Percentiles rank a stretch among this genome's conserved stretches.
phyloP scores from a whole-genome alignment of 2,888 invertebrate genomes.

The Pseudococcus jackbeardsleyi region DNA sequence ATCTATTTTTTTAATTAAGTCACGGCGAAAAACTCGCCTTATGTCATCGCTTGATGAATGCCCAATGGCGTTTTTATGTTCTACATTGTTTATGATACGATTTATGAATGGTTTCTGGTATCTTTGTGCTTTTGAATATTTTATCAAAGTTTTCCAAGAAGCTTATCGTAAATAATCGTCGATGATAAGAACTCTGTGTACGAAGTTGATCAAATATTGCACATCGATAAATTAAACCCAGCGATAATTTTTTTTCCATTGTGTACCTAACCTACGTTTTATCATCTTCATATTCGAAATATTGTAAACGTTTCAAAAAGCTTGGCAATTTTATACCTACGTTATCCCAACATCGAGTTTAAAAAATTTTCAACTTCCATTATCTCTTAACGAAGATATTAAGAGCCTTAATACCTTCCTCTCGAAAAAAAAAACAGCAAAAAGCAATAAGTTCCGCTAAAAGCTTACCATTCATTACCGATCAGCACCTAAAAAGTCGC shows the following conservation, averaged over 20 bases:
- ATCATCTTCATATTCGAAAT: neutral
- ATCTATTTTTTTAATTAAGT: constrained; percentile 19
- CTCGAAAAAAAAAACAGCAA: neutral
- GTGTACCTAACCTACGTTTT: neutral
- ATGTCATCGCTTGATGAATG: neutral
- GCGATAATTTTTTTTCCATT: neutral
- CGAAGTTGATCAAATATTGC: neutral
- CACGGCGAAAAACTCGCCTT: neutral
- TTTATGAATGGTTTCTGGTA: too few relatives aligned
- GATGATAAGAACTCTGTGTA: neutral
- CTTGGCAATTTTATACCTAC: neutral
- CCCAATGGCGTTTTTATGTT: neutral
- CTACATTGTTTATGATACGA: neutral
- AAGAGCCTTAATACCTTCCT: neutral
- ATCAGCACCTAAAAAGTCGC: neutral
- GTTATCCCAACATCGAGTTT: neutral
- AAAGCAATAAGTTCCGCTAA: constrained; percentile 1
- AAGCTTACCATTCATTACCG: constrained; percentile 14
- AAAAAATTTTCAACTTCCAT: neutral
- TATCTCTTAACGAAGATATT: neutral
- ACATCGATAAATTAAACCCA: neutral
- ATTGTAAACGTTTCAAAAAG: neutral
- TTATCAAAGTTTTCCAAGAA: neutral
- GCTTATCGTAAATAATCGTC: neutral
- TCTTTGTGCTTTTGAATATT: too few relatives aligned